These are phyloP conservation scores for Charaxes varanes DNA, from an alignment of 1,140 invertebrate genomes.

Conservation along the genomic window DNA sequence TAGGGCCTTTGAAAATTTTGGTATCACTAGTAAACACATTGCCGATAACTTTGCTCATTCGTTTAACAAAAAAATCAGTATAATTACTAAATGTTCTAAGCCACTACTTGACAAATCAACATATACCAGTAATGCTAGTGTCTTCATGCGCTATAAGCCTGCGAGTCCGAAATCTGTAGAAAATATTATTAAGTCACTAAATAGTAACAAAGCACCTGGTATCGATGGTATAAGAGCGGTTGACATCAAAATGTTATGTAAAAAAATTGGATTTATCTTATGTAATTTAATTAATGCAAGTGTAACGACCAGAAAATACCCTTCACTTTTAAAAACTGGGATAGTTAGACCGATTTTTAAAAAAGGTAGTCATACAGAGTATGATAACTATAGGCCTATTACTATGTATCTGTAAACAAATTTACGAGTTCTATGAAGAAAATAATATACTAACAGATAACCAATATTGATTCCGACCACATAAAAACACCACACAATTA, in stretches of 20 bases:
- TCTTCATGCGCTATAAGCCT: conserved; percentile 4
- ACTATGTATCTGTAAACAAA: conserved; percentile 16
- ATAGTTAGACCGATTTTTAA: conserved; percentile 22
- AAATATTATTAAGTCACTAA: conserved; percentile 10
- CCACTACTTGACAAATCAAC: conserved; percentile 4
- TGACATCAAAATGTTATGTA: conserved; percentile 17
- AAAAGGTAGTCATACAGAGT: conserved; percentile 10
- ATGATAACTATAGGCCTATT: conserved; percentile 24
- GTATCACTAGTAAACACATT: too few relatives aligned
- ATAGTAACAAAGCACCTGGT: too few relatives aligned
- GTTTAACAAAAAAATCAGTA: too few relatives aligned
- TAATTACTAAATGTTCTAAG: neutral
- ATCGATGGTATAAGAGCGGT: conserved; percentile 11
- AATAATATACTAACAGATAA: conserved; percentile 17
- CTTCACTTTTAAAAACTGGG: conserved; percentile 10
- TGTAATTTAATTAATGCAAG: conserved; percentile 21
- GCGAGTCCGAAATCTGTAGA: conserved; percentile 6
- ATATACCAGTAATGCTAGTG: neutral
- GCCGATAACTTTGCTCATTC: too few relatives aligned
- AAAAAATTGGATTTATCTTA: conserved; percentile 9
- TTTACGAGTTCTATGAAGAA: conserved; percentile 9
- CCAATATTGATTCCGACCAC: too few relatives aligned
- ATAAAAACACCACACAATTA: too few relatives aligned
- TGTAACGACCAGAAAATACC: conserved; percentile 9
- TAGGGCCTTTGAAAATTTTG: too few relatives aligned